Evolutionary conservation across 2,113 vertebrate genomes (phyloP).

Genomic region (Setophaga petechia): DNA sequence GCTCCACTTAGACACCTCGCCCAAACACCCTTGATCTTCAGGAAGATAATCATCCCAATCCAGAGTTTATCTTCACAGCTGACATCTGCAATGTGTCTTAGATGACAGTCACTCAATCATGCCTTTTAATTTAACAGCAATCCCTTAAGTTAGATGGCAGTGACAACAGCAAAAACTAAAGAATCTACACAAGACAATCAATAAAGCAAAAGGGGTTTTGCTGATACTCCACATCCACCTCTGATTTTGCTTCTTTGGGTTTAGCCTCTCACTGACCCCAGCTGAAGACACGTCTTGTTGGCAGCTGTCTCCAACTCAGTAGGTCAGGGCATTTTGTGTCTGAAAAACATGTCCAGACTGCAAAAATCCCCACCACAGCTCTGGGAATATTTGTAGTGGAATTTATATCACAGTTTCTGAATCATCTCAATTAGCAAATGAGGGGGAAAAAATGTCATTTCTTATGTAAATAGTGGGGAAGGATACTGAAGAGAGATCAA

Average conservation of each 20-base stretch:
- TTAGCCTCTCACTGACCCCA: not conserved
- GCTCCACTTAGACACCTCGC: not conserved
- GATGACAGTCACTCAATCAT: slow-evolving; percentile 35
- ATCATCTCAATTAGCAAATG: not conserved
- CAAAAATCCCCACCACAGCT: not conserved
- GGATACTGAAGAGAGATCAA: not conserved
- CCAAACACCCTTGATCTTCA: slow-evolving; percentile 42
- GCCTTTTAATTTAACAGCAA: slow-evolving; percentile 47
- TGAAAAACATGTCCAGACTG: not conserved
- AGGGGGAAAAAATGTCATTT: not conserved
- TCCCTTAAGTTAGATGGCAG: slow-evolving; percentile 40
- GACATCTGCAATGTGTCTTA: slow-evolving; percentile 53
- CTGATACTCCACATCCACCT: slow-evolving; percentile 6
- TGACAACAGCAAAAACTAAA: slow-evolving; percentile 21
- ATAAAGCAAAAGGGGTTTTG: slow-evolving; percentile 4
- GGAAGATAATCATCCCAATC: not conserved
- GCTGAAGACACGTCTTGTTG: not conserved
- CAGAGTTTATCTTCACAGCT: slow-evolving; percentile 5
- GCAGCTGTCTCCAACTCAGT: not conserved
- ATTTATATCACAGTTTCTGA: not conserved
- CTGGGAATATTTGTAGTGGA: not conserved
- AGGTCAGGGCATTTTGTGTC: not conserved
- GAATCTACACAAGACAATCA: slow-evolving; percentile 1
- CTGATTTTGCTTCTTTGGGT: not conserved
- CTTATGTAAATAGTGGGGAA: not conserved